Conservation (phyloP, 2,888 invertebrate genomes). For the Acronicta psi region DNA sequence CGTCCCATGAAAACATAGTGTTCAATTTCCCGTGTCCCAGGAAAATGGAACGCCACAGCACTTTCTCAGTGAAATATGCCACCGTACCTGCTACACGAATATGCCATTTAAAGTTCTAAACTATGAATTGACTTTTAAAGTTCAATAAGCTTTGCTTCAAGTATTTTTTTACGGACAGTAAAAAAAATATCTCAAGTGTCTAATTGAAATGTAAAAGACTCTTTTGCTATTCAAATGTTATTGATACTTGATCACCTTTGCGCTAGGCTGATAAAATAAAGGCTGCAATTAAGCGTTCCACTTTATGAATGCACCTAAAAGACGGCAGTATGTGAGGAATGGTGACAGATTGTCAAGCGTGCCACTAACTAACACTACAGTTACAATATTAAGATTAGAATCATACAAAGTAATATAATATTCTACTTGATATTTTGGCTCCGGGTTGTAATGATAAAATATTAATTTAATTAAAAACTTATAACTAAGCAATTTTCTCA, state of each 20-base stretch:
- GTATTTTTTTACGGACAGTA: neutral
- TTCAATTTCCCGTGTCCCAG: constrained; percentile 26
- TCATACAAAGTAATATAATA: too few species aligned
- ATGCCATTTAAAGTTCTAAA: constrained; percentile 42
- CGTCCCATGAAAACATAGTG: constrained; percentile 25
- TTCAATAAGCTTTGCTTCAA: constrained; percentile 3
- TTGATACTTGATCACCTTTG: too few species aligned
- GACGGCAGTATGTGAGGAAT: too few species aligned
- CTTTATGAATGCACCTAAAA: too few species aligned
- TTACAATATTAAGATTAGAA: too few species aligned
- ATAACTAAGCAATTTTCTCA: neutral
- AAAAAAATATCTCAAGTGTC: too few species aligned
- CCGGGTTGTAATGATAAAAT: neutral
- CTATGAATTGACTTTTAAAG: constrained; percentile 26
- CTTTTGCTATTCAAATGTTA: too few species aligned
- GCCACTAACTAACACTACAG: too few species aligned
- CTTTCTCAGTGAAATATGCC: constrained; percentile 37
- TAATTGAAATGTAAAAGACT: too few species aligned
- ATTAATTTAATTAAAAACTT: neutral
- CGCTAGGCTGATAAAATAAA: too few species aligned
- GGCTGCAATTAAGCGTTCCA: too few species aligned
- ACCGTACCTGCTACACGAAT: constrained; percentile 37
- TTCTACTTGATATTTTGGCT: neutral
- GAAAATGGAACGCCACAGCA: constrained; percentile 25
- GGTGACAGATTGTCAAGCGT: too few species aligned